Conservation (phyloP, 2,888 invertebrate genomes). For the Agonopterix arenella region DNA sequence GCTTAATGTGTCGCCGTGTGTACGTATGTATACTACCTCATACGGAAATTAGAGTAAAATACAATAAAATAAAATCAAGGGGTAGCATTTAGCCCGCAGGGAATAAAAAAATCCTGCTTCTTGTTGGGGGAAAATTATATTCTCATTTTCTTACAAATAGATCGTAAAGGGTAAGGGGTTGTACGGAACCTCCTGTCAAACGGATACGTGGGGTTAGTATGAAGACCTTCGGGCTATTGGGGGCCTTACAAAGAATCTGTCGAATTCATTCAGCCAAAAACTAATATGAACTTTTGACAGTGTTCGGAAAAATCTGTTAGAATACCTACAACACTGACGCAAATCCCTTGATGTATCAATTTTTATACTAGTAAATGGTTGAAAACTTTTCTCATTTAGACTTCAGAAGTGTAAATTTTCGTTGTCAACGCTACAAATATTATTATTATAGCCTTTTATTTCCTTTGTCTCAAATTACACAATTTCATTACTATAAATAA, state of each 20-base stretch:
- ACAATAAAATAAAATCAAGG: constrained; percentile 22
- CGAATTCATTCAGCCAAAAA: constrained; percentile 31
- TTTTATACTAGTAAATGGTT: too few species aligned
- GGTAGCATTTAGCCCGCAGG: constrained; percentile 37
- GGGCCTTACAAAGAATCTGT: constrained; percentile 41
- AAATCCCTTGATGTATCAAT: not conserved
- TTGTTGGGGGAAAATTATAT: constrained; percentile 60
- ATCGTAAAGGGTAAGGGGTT: constrained; percentile 49
- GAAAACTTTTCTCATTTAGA: too few species aligned
- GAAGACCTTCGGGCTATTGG: constrained; percentile 38
- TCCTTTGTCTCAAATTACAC: too few species aligned
- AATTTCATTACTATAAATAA: too few species aligned
- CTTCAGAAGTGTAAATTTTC: too few species aligned
- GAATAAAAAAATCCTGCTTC: constrained; percentile 53
- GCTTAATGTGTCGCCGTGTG: too few species aligned
- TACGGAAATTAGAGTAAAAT: constrained; percentile 1
- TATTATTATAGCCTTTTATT: too few species aligned
- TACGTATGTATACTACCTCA: not conserved
- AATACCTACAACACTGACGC: not conserved
- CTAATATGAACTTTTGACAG: constrained; percentile 20
- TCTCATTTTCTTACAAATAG: constrained; percentile 67
- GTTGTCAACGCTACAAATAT: too few species aligned
- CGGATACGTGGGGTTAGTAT: constrained; percentile 25
- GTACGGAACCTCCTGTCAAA: constrained; percentile 51
- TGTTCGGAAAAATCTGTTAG: not conserved